Conservation (phyloP, 2,888 invertebrate genomes). For the Stenoptilia bipunctidactyla region DNA sequence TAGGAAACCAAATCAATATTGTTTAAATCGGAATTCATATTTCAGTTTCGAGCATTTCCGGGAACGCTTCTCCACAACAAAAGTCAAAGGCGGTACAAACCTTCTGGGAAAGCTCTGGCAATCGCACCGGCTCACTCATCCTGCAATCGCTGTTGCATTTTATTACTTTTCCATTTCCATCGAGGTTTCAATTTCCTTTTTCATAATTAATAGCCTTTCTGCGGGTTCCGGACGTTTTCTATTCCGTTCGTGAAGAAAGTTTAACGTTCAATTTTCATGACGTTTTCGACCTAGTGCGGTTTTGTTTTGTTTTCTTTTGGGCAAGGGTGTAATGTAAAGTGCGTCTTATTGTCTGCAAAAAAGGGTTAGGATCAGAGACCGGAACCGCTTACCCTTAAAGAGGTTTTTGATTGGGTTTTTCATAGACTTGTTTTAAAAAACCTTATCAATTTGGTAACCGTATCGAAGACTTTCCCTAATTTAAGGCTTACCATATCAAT, state of each 20-base stretch:
- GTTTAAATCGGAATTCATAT: not conserved
- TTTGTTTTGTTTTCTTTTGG: not conserved
- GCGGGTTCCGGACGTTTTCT: conserved; percentile 53
- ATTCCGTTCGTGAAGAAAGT: conserved; percentile 48
- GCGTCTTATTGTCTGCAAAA: no score
- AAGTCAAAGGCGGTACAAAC: not conserved
- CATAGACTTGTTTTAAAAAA: no score
- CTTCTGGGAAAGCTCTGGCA: conserved; percentile 12
- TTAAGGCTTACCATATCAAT: no score
- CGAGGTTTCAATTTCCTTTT: conserved; percentile 69
- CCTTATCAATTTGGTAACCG: no score
- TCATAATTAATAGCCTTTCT: conserved; percentile 67
- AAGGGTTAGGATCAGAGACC: no score
- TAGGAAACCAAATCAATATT: not conserved
- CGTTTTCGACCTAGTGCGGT: conserved; percentile 27
- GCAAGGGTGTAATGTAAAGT: no score
- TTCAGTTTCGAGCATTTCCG: no score
- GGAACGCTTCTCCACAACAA: no score
- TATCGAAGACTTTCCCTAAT: no score
- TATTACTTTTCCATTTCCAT: conserved; percentile 71
- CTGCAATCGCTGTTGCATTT: conserved; percentile 66
- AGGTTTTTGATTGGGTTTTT: no score
- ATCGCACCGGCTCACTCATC: conserved; percentile 37
- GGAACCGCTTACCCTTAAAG: no score
- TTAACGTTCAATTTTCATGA: conserved; percentile 52